Percentiles rank a stretch among this genome's conserved stretches.
These are phyloP conservation scores for Poecilia wingei DNA, from an alignment of 2,797 vertebrate species.

Conservation along the genomic window DNA sequence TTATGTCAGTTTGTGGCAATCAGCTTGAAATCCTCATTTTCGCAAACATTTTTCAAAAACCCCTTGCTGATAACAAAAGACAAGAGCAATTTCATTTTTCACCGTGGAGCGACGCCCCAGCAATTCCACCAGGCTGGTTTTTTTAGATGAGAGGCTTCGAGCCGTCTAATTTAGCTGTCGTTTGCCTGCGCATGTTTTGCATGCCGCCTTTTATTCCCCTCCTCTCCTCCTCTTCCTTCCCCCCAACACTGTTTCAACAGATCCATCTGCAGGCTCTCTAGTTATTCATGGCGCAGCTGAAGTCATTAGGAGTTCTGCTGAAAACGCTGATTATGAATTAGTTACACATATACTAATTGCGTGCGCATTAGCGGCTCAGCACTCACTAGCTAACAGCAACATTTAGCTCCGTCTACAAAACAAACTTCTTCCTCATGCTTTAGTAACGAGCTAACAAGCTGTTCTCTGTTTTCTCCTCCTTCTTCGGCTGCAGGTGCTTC, in stretches of 20 bases:
- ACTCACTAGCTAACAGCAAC: slow-evolving; percentile 74
- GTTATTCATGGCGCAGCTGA: slow-evolving; percentile 74
- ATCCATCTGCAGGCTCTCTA: slow-evolving; percentile 70
- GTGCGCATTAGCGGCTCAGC: slow-evolving; percentile 70
- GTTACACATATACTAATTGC: slow-evolving; percentile 78
- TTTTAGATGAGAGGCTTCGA: slow-evolving; percentile 50
- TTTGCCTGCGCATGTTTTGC: slow-evolving; percentile 64
- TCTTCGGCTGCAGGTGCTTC: slow-evolving; percentile 90
- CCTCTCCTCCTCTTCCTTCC: background rate
- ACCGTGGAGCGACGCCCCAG: slow-evolving; percentile 28
- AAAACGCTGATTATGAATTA: slow-evolving; percentile 81
- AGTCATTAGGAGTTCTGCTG: slow-evolving; percentile 74
- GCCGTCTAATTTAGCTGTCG: slow-evolving; percentile 58
- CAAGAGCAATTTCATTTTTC: slow-evolving; percentile 40
- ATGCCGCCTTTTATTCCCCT: slow-evolving; percentile 11
- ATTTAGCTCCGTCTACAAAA: slow-evolving; percentile 71
- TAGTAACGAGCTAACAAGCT: slow-evolving; percentile 63
- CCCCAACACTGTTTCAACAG: slow-evolving; percentile 41
- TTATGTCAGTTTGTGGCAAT: slow-evolving; percentile 58
- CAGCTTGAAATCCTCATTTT: slow-evolving; percentile 47
- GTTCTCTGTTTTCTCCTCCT: slow-evolving; percentile 51
- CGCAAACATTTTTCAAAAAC: slow-evolving; percentile 43
- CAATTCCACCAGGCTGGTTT: slow-evolving; percentile 44
- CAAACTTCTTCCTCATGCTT: slow-evolving; percentile 59
- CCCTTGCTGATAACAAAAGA: slow-evolving; percentile 13